Evolutionary conservation across 2,113 vertebrate species (phyloP).

Genomic region (Spermophilus dauricus): DNA sequence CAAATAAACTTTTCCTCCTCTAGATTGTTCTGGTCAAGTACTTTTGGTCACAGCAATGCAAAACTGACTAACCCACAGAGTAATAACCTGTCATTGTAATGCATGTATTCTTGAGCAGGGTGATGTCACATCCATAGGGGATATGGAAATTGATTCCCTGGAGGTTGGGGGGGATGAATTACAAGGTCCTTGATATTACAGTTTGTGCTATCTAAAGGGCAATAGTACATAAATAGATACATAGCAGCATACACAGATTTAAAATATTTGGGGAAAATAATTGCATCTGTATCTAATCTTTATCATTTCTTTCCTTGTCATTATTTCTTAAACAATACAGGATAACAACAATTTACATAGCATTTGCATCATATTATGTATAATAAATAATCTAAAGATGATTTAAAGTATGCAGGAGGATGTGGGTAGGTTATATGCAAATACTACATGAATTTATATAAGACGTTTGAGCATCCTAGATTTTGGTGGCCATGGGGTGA

Average conservation of each 20-base stretch:
- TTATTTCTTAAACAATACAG: not conserved
- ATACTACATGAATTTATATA: not conserved
- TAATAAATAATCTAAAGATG: not conserved
- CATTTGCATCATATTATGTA: not conserved
- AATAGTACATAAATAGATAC: not conserved
- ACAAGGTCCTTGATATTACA: not conserved
- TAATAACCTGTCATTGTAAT: not conserved
- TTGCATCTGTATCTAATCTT: not conserved
- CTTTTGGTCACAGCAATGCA: no score
- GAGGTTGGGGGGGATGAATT: not conserved
- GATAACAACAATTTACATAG: not conserved
- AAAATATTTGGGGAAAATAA: not conserved
- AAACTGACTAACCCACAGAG: no score
- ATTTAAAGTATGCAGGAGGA: not conserved
- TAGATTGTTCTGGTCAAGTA: no score
- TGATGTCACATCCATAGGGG: not conserved
- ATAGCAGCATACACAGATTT: not conserved
- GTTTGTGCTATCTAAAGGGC: not conserved
- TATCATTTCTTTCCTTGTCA: not conserved
- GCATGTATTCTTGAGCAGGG: not conserved
- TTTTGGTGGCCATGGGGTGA: not conserved
- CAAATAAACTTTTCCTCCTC: no score
- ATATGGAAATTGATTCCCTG: not conserved
- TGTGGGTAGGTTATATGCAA: no score
- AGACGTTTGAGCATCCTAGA: not conserved